phyloP scores from a whole-genome alignment of 2,888 invertebrate genomes.

The Ommatoiulus sabulosus region DNA sequence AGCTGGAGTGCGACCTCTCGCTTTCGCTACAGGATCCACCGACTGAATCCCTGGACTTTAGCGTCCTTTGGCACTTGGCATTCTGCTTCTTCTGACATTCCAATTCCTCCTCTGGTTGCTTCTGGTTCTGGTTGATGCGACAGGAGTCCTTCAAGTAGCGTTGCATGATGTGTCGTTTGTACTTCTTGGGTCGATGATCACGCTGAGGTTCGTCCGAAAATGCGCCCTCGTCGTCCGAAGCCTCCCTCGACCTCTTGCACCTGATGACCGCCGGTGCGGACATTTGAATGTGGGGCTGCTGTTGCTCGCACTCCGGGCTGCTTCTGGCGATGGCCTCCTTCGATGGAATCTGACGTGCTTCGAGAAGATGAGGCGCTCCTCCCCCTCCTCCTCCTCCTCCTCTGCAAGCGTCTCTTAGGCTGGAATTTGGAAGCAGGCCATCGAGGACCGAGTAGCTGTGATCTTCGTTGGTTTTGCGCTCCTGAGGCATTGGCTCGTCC shows the following conservation, averaged over 20 bases:
- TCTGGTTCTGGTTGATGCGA: neutral
- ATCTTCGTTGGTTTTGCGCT: conserved; percentile 47
- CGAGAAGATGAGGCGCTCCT: neutral
- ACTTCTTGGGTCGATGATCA: conserved; percentile 42
- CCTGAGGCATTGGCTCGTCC: neutral
- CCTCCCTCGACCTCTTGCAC: neutral
- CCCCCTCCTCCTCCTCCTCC: neutral
- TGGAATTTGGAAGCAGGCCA: neutral
- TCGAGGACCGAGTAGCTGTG: conserved; percentile 56
- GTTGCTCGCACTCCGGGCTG: neutral
- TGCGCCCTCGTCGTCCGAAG: neutral
- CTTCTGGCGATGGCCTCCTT: neutral
- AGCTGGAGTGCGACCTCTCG: neutral
- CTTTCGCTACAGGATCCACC: conserved; percentile 39
- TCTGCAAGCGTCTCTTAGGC: neutral
- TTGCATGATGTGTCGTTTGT: conserved; percentile 49
- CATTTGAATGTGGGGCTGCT: neutral
- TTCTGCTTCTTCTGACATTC: conserved; percentile 34
- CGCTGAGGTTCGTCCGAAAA: neutral
- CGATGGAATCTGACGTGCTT: neutral
- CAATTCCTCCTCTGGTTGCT: neutral
- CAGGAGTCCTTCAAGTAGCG: conserved; percentile 31
- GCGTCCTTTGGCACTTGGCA: conserved; percentile 4
- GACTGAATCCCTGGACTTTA: neutral
- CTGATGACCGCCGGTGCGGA: neutral